Conservation (phyloP, 2,113 vertebrate genomes). For the Reinhardtius hippoglossoides region DNA sequence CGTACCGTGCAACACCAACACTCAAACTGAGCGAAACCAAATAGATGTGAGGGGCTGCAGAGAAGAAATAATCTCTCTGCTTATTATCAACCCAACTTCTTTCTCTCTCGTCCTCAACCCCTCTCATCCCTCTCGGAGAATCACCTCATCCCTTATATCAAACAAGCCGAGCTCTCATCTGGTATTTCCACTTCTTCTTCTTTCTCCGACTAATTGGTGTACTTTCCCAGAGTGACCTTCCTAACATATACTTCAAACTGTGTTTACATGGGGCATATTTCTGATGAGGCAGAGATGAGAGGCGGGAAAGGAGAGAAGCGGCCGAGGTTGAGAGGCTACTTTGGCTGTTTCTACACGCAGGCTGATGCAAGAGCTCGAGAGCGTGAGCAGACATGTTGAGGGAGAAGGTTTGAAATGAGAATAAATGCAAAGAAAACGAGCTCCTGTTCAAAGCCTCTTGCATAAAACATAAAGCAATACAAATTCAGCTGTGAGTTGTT, state of each 20-base stretch:
- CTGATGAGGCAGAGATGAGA: constrained; percentile 10
- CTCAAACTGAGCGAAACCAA: no score
- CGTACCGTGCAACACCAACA: background rate
- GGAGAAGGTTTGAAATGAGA: constrained; percentile 39
- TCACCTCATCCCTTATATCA: constrained; percentile 31
- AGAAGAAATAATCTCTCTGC: no score
- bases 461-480: background rate
- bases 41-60: background rate
- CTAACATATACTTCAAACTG: background rate
- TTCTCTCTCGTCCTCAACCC: background rate
- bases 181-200: constrained; percentile 17
- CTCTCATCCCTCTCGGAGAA: constrained; percentile 8
- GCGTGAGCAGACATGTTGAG: constrained; percentile 67
- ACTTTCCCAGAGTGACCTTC: constrained; percentile 13
- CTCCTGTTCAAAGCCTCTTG: constrained; percentile 13
- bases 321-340: constrained; percentile 31
- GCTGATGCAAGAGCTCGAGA: constrained; percentile 29
- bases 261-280: constrained; percentile 13
- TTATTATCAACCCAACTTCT: background rate
- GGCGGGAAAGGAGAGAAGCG: background rate
- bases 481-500: background rate
- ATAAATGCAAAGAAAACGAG: constrained; percentile 11
- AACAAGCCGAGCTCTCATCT: constrained; percentile 2
- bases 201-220: constrained; percentile 13
- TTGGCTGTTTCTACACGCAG: constrained; percentile 44